Evolutionary conservation across 2,797 vertebrate genomes (phyloP).

Genomic region (Enteromius viviparus): DNA sequence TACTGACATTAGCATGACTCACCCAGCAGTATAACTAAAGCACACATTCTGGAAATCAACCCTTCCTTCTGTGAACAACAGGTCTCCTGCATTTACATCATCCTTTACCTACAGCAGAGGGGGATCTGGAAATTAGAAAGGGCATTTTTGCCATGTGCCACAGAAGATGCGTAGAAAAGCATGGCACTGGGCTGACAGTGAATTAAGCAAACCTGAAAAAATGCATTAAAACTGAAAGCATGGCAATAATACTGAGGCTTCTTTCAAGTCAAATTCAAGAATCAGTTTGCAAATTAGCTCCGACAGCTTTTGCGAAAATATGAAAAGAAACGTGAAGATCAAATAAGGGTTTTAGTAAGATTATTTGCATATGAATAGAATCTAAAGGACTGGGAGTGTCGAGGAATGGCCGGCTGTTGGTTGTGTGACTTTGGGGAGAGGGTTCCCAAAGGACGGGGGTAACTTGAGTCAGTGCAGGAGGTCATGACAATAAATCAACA

Average conservation of each 20-base stretch:
- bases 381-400: slow-evolving; percentile 51
- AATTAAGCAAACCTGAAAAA: slow-evolving; percentile 7
- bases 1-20: slow-evolving; percentile 42
- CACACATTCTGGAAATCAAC: slow-evolving; percentile 85
- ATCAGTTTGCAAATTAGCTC: slow-evolving; percentile 24
- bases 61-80: slow-evolving; percentile 73
- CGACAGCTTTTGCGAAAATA: slow-evolving; percentile 30
- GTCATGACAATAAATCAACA: slow-evolving; percentile 25
- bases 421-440: slow-evolving; percentile 44
- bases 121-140: not conserved
- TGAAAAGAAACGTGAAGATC: slow-evolving; percentile 48
- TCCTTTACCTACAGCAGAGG: slow-evolving; percentile 80
- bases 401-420: slow-evolving; percentile 33
- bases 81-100: slow-evolving; percentile 71
- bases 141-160: not conserved
- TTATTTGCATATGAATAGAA: slow-evolving; percentile 60
- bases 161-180: not conserved
- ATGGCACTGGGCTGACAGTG: not conserved
- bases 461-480: slow-evolving; percentile 1
- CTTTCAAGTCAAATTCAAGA: slow-evolving; percentile 27
- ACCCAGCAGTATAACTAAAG: slow-evolving; percentile 84
- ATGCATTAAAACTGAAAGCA: slow-evolving; percentile 11
- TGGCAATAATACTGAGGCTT: not conserved
- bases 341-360: slow-evolving; percentile 48
- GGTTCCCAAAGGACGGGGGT: slow-evolving; percentile 42